Evolutionary conservation across 30 jellyfish, hydroid and myxozoan species (phyloP).

Genomic region (Clytia hemisphaerica): DNA sequence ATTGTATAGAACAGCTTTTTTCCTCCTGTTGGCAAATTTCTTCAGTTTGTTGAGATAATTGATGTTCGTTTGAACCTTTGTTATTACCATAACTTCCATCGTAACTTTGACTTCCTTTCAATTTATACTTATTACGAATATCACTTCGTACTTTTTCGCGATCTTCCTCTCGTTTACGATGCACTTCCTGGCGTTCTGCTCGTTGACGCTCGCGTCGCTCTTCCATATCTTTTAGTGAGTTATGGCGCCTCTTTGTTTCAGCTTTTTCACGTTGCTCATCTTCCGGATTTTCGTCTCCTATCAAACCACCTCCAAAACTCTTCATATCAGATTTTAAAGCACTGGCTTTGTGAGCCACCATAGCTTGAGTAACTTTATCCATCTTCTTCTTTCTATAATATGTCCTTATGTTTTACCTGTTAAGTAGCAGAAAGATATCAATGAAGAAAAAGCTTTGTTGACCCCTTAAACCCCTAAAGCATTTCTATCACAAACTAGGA

Average conservation of each 20-base stretch:
- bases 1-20: no score
- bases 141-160: slow-evolving; percentile 3
- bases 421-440: no score
- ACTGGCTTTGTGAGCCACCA: slow-evolving; percentile 1
- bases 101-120: slow-evolving; percentile 7
- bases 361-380: slow-evolving; percentile 15
- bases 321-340: slow-evolving; percentile 10
- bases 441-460: no score
- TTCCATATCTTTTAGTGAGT: slow-evolving; percentile 7
- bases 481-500: no score
- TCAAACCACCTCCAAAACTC: background rate
- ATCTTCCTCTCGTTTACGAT: background rate
- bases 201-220: background rate
- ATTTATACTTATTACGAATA: slow-evolving; percentile 8
- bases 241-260: background rate
- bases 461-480: no score
- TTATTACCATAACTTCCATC: background rate
- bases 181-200: background rate
- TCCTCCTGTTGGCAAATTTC: no score
- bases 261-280: background rate
- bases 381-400: no score
- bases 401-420: no score
- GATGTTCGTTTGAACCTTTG: no score
- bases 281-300: background rate
- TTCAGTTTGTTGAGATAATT: no score